Percentiles rank a stretch among this genome's conserved stretches.
phyloP scores from a whole-genome alignment of 1,140 invertebrate genomes.

The Copidosoma floridanum region DNA sequence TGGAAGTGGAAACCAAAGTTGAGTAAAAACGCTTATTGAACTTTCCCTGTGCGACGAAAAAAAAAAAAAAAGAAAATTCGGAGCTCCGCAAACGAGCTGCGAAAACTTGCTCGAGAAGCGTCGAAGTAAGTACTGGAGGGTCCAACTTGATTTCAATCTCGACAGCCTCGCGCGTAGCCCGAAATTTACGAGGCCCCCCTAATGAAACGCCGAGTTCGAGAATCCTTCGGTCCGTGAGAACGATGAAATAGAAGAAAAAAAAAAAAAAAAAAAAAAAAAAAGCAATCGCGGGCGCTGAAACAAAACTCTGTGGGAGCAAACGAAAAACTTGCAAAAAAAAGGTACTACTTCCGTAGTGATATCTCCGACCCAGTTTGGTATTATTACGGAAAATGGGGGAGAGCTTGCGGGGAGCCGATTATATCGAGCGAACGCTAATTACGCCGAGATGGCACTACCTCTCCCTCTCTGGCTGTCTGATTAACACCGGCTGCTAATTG shows the following conservation, averaged over 20 bases:
- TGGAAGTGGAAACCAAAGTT: too few species aligned
- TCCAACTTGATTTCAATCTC: constrained; percentile 21
- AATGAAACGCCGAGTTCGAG: constrained; percentile 31
- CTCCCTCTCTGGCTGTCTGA: too few species aligned
- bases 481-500: constrained; percentile 42
- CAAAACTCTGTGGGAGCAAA: too few species aligned
- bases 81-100: too few species aligned
- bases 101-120: too few species aligned
- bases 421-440: constrained; percentile 40
- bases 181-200: constrained; percentile 33
- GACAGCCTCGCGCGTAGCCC: background rate
- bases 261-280: constrained; percentile 26
- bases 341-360: too few species aligned
- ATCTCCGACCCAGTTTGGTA: constrained; percentile 43
- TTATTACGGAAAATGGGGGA: background rate
- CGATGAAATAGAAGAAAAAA: constrained; percentile 12
- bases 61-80: too few species aligned
- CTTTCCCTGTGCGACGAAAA: too few species aligned
- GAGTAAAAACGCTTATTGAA: too few species aligned
- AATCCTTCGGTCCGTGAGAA: background rate
- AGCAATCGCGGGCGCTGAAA: constrained; percentile 10
- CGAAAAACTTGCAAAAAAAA: too few species aligned
- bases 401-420: background rate
- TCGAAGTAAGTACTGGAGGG: too few species aligned
- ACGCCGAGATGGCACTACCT: constrained; percentile 42